Conservation (phyloP, 2,113 vertebrate species). For the Salvelinus fontinalis region DNA sequence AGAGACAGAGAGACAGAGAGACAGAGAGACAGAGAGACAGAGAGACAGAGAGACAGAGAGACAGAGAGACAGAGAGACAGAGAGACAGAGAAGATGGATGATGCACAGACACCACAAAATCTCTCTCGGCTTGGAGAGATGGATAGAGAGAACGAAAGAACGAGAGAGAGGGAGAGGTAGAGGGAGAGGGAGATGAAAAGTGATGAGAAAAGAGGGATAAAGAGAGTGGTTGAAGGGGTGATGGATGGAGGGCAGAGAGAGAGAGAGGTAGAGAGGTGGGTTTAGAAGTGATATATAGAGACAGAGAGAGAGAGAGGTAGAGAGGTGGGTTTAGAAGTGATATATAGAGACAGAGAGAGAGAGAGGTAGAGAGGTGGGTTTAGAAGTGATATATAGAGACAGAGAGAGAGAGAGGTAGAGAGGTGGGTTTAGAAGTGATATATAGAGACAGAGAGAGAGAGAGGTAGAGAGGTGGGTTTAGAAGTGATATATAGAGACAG, state of each 20-base stretch:
- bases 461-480: too few relatives aligned
- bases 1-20: neutral
- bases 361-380: too few relatives aligned
- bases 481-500: too few relatives aligned
- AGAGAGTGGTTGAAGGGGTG: constrained; percentile 1
- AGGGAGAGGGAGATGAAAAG: neutral
- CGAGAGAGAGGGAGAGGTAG: neutral
- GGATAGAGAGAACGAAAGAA: too few relatives aligned
- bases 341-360: too few relatives aligned
- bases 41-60: neutral
- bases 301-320: too few relatives aligned
- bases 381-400: too few relatives aligned
- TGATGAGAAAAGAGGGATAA: neutral
- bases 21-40: too few relatives aligned
- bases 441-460: too few relatives aligned
- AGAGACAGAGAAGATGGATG: neutral
- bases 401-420: too few relatives aligned
- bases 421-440: too few relatives aligned
- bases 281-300: constrained; percentile 3
- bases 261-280: constrained; percentile 19
- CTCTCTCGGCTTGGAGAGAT: neutral
- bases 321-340: too few relatives aligned
- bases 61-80: neutral
- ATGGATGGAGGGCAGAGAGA: constrained; percentile 7
- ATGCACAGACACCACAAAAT: neutral